Percentiles rank a stretch among this genome's conserved stretches.
Evolutionary conservation across 2,113 vertebrate species (phyloP).

Genomic region (Myrmophylax atrothorax): DNA sequence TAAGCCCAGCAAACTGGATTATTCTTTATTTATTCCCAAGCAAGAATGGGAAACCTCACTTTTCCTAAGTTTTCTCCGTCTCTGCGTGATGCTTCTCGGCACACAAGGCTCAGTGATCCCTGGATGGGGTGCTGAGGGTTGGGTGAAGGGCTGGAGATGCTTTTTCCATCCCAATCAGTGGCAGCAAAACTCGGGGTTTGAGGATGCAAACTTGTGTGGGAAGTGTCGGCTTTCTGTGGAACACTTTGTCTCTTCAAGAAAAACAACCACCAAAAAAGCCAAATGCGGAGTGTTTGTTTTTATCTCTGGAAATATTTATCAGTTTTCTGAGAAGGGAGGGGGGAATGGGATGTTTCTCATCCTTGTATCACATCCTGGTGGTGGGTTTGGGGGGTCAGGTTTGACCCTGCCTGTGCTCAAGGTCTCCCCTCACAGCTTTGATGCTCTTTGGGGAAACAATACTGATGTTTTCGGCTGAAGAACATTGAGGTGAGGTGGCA

Average conservation of each 20-base stretch:
- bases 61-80: neutral
- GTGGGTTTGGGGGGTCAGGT: accelerated
- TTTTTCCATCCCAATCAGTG: neutral
- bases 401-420: accelerated
- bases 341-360: neutral
- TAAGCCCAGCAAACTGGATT: neutral
- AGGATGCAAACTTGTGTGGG: slow-evolving; percentile 51
- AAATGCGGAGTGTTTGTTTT: neutral
- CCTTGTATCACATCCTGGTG: accelerated
- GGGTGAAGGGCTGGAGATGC: neutral
- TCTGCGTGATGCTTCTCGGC: accelerated
- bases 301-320: neutral
- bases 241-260: slow-evolving; percentile 55
- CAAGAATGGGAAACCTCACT: neutral
- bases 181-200: slow-evolving; percentile 17
- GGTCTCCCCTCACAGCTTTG: neutral
- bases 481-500: accelerated
- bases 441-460: accelerated
- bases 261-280: slow-evolving; percentile 33
- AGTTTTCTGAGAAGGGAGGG: accelerated
- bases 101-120: accelerated
- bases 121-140: neutral
- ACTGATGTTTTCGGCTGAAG: accelerated
- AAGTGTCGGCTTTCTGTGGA: slow-evolving; percentile 55
- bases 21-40: neutral